Evolutionary conservation across 2,113 vertebrate genomes (phyloP).

Genomic region (Callocephalon fimbriatum): DNA sequence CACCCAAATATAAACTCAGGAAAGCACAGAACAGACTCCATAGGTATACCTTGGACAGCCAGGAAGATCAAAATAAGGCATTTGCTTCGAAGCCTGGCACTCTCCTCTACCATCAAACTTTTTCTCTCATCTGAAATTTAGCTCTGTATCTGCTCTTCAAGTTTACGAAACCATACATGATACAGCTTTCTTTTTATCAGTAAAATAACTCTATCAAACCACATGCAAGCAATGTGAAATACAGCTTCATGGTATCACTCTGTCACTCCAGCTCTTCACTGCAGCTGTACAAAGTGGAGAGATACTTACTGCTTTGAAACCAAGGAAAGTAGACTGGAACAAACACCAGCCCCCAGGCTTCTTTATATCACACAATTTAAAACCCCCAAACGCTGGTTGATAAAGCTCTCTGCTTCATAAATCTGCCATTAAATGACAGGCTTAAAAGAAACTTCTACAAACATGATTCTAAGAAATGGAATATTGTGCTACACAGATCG

Average conservation of each 20-base stretch:
- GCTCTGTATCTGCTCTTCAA: not conserved
- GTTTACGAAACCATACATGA: not conserved
- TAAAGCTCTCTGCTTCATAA: not conserved
- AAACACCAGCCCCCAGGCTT: not conserved
- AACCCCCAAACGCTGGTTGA: not conserved
- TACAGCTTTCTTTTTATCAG: conserved; percentile 7
- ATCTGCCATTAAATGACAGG: not conserved
- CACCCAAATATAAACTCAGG: not conserved
- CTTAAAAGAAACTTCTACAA: not conserved
- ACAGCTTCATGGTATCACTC: not conserved
- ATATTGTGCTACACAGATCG: not conserved
- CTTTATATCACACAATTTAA: not conserved
- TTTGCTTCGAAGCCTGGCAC: not conserved
- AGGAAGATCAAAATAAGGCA: conserved; percentile 4
- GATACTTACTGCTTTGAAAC: conserved; percentile 16
- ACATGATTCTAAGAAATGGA: not conserved
- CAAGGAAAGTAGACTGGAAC: not conserved
- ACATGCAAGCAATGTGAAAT: not conserved
- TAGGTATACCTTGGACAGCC: not conserved
- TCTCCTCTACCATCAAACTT: not conserved
- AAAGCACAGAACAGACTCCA: not conserved
- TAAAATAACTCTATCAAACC: not conserved
- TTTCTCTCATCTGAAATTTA: not conserved
- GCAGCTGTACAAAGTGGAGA: not conserved
- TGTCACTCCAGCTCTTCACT: not conserved